Evolutionary conservation across 2,113 vertebrate species (phyloP), one percentile per base, ranked within the genome.

Genomic region (Herpetotheres cachinnans): DNA sequence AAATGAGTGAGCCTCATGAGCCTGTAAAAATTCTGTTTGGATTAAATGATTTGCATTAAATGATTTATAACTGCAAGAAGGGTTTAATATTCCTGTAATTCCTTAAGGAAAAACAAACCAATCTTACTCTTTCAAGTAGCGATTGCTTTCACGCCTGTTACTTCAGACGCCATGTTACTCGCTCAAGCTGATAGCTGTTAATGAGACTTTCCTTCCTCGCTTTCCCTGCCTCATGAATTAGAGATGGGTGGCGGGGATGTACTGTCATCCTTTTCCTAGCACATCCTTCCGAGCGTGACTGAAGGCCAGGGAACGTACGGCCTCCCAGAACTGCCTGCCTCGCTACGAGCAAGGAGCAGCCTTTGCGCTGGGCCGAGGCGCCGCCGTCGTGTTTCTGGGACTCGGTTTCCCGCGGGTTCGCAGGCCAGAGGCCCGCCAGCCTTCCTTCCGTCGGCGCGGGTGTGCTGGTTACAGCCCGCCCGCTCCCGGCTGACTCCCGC

Each of bases 1-100:
- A 95, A 97, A 96, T 91, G 94, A 97, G 85, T 93, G 96, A 96
- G 89, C 86, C 93, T 97, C 96, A 95, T 96, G 95, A 97, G 96
- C 94, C 89, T 96, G 93, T 97, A 95, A 66, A 96, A 95, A 91
- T 82, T 96, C 92, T 96, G 89, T 96, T 95, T 97, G 90, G 82
- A 78, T 97, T 97, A 90, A 95, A 94, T 94, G 93, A 91, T 91
- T 97, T 96, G 86, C 95, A 97, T 95, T 96, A 95, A 96, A 97
- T 97, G 77, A 96, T 95, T 95, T 97, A 94, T 90, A 95, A 95
- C 87, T 95, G 70, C 91, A 93, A 96, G 89, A 47, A 87, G 59
- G 92, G 47, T 89, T 97, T 97, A 79, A 96, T 96, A 97, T 93
- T 91, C 81, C 93, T 96, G 82, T 92, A 86, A 94, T 96, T 97